phyloP scores from a whole-genome alignment of 2,797 vertebrate species.

The Coregonus ussuriensis region DNA sequence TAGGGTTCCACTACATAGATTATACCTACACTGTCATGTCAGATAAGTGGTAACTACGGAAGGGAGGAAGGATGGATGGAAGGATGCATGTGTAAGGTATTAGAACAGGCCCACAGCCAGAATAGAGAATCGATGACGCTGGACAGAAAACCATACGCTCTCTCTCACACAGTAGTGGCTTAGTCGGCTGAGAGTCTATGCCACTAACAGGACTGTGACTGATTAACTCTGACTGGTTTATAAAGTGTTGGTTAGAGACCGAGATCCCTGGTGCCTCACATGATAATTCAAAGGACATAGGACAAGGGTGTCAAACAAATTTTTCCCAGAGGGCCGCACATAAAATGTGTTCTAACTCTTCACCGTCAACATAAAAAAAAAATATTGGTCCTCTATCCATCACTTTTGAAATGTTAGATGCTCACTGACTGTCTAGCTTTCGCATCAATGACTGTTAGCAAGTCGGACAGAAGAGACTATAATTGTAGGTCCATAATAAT shows the following conservation, averaged over 20 bases:
- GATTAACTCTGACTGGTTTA: not conserved
- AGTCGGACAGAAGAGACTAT: not conserved
- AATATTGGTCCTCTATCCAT: not conserved
- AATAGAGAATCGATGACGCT: conserved; percentile 17
- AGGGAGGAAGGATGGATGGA: conserved; percentile 15
- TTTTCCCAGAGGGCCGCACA: not conserved
- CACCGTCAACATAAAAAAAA: not conserved
- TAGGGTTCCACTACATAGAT: not conserved
- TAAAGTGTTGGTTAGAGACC: not conserved
- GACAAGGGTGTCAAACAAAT: not conserved
- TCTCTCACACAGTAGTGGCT: conserved; percentile 25
- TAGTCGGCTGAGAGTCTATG: not conserved
- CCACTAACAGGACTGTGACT: not conserved
- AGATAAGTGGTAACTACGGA: conserved; percentile 7
- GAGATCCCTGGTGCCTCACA: not conserved
- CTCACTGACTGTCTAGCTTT: not conserved
- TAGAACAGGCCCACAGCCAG: conserved; percentile 11
- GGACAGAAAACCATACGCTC: conserved; percentile 18
- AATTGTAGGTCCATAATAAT: no score
- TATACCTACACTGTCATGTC: not conserved
- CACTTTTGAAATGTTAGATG: not conserved
- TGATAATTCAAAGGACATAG: not conserved
- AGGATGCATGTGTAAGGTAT: conserved; percentile 13
- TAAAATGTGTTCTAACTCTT: not conserved
- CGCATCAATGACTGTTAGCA: not conserved